Evolutionary conservation across 2,113 vertebrate species (phyloP).

Genomic region (Fukomys damarensis): DNA sequence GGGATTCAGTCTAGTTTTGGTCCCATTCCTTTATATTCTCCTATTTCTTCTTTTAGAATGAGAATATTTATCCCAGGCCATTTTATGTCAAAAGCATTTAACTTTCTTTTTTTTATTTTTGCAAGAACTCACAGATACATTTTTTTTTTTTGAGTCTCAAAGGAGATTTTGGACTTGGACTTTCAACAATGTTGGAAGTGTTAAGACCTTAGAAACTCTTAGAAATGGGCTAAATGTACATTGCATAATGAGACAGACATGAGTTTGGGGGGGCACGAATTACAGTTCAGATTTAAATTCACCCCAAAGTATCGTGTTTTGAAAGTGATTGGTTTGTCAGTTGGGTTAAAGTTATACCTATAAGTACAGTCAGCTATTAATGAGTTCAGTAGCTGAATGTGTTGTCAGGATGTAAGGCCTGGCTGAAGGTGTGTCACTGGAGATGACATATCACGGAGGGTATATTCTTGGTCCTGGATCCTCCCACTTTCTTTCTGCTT

Average conservation of each 20-base stretch:
- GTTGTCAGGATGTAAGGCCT: not conserved
- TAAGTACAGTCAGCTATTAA: not conserved
- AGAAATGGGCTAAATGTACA: not conserved
- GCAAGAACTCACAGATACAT: not conserved
- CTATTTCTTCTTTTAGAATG: not conserved
- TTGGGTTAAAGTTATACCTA: not conserved
- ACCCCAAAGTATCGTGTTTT: not conserved
- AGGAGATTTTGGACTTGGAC: not conserved
- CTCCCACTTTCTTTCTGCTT: not conserved
- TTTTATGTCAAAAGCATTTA: not conserved
- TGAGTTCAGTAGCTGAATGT: not conserved
- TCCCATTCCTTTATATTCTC: not conserved
- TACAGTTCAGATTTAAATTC: not conserved
- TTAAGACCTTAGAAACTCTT: not conserved
- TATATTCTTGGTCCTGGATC: not conserved
- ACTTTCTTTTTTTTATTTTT: not conserved
- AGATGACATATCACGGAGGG: not conserved
- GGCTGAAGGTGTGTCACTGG: not conserved
- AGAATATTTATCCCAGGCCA: not conserved
- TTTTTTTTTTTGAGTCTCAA: not conserved
- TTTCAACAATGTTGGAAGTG: not conserved
- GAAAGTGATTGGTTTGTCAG: not conserved
- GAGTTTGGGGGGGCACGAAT: not conserved
- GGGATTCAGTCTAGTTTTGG: not conserved
- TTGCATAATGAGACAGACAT: not conserved